Base-by-base conservation (phyloP, 2,797 vertebrate species). In the Chelmon rostratus region DNA sequence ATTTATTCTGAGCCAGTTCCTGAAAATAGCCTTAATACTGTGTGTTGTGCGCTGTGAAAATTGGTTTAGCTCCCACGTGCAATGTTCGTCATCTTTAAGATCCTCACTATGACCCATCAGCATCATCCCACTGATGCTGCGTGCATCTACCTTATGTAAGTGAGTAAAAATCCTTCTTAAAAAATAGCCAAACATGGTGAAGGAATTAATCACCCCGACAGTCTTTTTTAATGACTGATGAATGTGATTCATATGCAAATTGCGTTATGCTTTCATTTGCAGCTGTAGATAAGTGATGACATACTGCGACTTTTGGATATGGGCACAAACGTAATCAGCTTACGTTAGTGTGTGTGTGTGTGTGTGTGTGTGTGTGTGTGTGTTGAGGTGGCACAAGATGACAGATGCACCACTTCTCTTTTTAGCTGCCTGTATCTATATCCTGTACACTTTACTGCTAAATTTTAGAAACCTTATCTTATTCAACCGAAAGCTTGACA, bases 31-130 rank as follows among this genome's bases (percentile, higher is more conserved):
- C n/a, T 38, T 49, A 42, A 82, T 4, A 21, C 66, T n/a, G 8
- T 42, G 21, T 33, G 63, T 72, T 76, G 38, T 73, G 42, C 25
- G 8, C 56, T 42, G 68, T 66, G 56, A 69, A 59, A 77, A 88
- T 47, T 35, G 72, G 75, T 89, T 91, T 61, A 79, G 12, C 74
- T 50, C 86, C 86, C 74, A 87, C 82, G 3, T 80, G 35, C 79
- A 87, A 68, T 37, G 73, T 56, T 88, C 44, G 38, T 86, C 89
- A 84, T 84, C 56, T 86, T 79, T 47, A 77, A 79, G 69, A 90
- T 83, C 68, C 69, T 78, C 74, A 70, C 54, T 68, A 46, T 58
- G 64, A 87, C 46, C 85, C 57, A 33, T 70, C 68, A 76, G 71
- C 73, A 73, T 85, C 47, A 12, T 81, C 78, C 64, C 76, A 84